Percentiles rank a stretch among this genome's conserved stretches.
phyloP scores from a whole-genome alignment of 2,888 invertebrate species.

The Tachystola acroxantha region DNA sequence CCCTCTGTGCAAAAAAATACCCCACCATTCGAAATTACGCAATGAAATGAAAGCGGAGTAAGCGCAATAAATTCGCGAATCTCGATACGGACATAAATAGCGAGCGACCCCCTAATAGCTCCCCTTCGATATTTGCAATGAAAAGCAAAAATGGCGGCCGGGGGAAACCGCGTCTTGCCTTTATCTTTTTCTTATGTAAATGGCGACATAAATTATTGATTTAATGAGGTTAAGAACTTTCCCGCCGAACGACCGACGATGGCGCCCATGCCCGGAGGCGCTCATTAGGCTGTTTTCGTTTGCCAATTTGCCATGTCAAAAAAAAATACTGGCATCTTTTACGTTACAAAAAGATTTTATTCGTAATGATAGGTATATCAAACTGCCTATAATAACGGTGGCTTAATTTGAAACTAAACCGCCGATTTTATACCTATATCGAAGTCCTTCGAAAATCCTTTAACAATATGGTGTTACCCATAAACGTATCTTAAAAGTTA shows the following conservation, averaged over 20 bases:
- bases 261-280: constrained; percentile 23
- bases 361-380: too few species aligned
- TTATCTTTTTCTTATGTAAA: constrained; percentile 77
- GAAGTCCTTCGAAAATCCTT: too few species aligned
- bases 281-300: constrained; percentile 37
- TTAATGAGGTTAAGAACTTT: constrained; percentile 72
- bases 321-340: constrained; percentile 29
- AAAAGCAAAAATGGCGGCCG: constrained; percentile 66
- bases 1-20: constrained; percentile 27
- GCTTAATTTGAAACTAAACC: too few species aligned
- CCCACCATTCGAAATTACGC: constrained; percentile 50
- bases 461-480: too few species aligned
- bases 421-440: too few species aligned
- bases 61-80: constrained; percentile 58
- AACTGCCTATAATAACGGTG: too few species aligned
- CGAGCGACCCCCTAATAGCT: constrained; percentile 36
- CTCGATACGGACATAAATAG: constrained; percentile 43
- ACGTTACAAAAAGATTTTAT: constrained; percentile 10
- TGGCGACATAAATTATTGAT: constrained; percentile 51
- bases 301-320: constrained; percentile 36
- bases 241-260: constrained; percentile 53
- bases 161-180: constrained; percentile 58
- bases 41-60: constrained; percentile 65
- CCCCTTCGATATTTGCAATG: constrained; percentile 64
- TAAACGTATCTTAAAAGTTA: too few species aligned